These are phyloP conservation scores for Ceyx cyanopectus DNA, from an alignment of 2,113 vertebrate species.

Conservation along the genomic window DNA sequence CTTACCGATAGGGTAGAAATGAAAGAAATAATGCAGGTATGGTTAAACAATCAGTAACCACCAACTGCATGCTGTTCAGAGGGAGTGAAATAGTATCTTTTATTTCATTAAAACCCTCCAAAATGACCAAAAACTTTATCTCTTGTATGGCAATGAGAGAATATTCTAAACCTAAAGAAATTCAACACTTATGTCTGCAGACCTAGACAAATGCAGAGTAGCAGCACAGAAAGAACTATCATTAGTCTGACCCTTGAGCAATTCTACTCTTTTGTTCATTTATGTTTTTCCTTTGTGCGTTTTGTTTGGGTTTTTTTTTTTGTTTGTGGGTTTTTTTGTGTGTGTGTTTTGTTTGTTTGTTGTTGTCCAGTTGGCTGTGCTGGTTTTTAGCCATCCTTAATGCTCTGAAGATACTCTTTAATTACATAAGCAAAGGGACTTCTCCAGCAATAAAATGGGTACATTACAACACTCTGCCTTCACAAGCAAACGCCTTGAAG, in stretches of 20 bases:
- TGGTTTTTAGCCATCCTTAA: constrained; percentile 72
- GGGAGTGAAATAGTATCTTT: background rate
- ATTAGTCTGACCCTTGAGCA: background rate
- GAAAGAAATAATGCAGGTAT: background rate
- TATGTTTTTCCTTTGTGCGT: no score
- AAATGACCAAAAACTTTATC: background rate
- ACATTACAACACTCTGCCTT: background rate
- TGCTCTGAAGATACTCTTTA: constrained; percentile 12
- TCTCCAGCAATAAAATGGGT: background rate
- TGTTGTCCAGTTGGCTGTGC: background rate
- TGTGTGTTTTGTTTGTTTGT: no score
- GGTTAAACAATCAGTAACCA: background rate
- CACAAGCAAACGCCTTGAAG: background rate
- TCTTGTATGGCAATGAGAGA: background rate
- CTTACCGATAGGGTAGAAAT: background rate
- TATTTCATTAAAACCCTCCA: background rate
- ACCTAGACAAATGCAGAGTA: background rate
- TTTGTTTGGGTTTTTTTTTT: no score
- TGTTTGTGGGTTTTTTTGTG: no score
- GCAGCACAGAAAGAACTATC: background rate
- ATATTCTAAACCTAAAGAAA: background rate
- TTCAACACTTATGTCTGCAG: background rate
- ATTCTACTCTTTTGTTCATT: background rate
- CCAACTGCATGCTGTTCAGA: background rate
- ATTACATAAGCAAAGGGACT: background rate